Percentiles rank a stretch among this genome's conserved stretches.
phyloP scores from a whole-genome alignment of 1,140 invertebrate species.

The Drosophila ercepeae region DNA sequence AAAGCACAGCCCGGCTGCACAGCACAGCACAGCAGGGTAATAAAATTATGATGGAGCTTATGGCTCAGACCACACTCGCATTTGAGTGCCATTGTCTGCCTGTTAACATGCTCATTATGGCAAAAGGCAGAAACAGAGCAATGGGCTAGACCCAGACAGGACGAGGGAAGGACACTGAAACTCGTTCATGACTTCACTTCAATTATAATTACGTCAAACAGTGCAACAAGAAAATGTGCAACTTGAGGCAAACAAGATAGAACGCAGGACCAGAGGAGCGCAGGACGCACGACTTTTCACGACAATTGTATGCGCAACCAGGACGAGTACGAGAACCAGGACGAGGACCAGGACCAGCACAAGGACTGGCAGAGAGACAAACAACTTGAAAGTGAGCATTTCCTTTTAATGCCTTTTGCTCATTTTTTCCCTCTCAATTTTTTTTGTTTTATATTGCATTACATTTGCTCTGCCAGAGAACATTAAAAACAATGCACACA shows the following conservation, averaged over 20 bases:
- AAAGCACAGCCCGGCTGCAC: constrained; percentile 49
- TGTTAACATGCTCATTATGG: constrained; percentile 83
- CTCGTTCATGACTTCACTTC: constrained; percentile 82
- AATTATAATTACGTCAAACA: constrained; percentile 83
- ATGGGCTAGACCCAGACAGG: constrained; percentile 15
- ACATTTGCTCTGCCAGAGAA: constrained; percentile 66
- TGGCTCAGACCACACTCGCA: constrained; percentile 39
- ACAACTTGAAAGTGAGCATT: constrained; percentile 75
- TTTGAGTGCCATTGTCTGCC: constrained; percentile 79
- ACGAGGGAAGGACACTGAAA: constrained; percentile 41
- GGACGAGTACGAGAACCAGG: not conserved
- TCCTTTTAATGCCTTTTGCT: constrained; percentile 73
- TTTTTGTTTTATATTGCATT: constrained; percentile 69
- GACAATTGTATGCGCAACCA: constrained; percentile 54
- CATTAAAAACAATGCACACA: constrained; percentile 69
- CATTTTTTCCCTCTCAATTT: constrained; percentile 53
- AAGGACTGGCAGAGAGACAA: constrained; percentile 29
- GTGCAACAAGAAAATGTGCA: constrained; percentile 80
- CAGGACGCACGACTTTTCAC: constrained; percentile 36
- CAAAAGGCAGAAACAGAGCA: constrained; percentile 47
- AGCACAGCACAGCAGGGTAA: constrained; percentile 68
- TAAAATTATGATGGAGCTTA: constrained; percentile 77
- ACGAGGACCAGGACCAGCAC: constrained; percentile 1
- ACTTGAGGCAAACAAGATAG: constrained; percentile 78
- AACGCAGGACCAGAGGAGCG: constrained; percentile 1